phyloP scores from a whole-genome alignment of 2,113 vertebrate genomes.

The Clarias magur region DNA sequence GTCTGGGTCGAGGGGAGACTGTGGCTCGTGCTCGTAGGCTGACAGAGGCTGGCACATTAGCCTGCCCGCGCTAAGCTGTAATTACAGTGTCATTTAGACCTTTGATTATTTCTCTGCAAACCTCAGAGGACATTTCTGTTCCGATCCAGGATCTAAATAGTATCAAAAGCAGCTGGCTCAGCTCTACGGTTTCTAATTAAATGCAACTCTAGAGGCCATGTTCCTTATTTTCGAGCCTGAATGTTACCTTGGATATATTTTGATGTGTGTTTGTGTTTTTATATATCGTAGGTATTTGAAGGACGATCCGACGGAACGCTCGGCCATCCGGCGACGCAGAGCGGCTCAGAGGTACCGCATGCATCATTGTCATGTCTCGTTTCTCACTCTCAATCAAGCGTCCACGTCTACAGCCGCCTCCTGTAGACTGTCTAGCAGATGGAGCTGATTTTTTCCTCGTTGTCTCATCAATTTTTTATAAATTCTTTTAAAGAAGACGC shows the following conservation, averaged over 20 bases:
- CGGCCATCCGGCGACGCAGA: constrained; percentile 59
- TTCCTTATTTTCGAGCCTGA: constrained; percentile 39
- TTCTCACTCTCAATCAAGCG: background rate
- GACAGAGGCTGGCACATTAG: constrained; percentile 46
- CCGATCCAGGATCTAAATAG: constrained; percentile 51
- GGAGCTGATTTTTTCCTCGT: background rate
- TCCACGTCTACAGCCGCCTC: background rate
- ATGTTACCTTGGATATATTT: constrained; percentile 14
- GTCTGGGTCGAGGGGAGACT: constrained; percentile 48
- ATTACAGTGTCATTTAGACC: constrained; percentile 58
- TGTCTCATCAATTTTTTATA: constrained; percentile 20
- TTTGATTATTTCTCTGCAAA: constrained; percentile 58
- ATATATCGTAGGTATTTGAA: constrained; percentile 74
- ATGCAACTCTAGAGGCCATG: constrained; percentile 42
- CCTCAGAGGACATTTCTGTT: constrained; percentile 51
- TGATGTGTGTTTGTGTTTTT: constrained; percentile 30
- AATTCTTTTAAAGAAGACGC: constrained; percentile 18
- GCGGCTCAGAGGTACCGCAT: constrained; percentile 67
- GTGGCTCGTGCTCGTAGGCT: constrained; percentile 52
- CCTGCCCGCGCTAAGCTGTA: constrained; percentile 53
- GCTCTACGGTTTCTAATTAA: constrained; percentile 50
- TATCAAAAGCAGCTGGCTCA: constrained; percentile 51
- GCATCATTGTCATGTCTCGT: background rate
- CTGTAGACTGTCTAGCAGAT: background rate
- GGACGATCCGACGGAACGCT: constrained; percentile 63